Conservation (phyloP, 2,113 vertebrate species). For the Kryptolebias marmoratus region DNA sequence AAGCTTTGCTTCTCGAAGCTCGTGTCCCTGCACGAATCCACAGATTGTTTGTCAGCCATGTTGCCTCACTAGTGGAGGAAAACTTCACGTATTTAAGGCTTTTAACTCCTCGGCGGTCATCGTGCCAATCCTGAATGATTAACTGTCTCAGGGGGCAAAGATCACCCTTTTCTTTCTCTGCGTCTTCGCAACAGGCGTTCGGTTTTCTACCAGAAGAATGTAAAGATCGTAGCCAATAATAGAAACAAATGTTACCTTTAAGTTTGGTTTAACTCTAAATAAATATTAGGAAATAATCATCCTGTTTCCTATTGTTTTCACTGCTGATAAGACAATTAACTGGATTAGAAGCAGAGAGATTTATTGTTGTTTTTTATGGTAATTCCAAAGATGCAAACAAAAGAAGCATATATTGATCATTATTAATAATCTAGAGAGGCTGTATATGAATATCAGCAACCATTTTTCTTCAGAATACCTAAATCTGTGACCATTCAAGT, state of each 20-base stretch:
- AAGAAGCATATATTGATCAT: background rate
- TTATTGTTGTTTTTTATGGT: background rate
- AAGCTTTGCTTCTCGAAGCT: background rate
- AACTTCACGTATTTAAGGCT: background rate
- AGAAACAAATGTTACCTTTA: constrained; percentile 24
- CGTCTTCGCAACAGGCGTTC: background rate
- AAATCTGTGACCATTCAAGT: background rate
- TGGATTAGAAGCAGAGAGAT: background rate
- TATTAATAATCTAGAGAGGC: background rate
- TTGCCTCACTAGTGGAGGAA: constrained; percentile 7
- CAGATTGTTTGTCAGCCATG: constrained; percentile 25
- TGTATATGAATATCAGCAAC: background rate
- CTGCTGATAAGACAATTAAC: constrained; percentile 18
- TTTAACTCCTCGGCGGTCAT: constrained; percentile 7
- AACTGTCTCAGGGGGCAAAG: constrained; percentile 68
- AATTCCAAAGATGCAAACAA: background rate
- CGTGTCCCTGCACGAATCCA: background rate
- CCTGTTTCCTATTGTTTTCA: constrained; percentile 1
- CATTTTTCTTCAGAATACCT: background rate
- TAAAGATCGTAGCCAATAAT: constrained; percentile 24
- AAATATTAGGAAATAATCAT: constrained; percentile 10
- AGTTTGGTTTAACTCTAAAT: background rate
- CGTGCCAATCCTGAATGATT: constrained; percentile 65
- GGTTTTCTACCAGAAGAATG: background rate
- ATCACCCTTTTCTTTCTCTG: constrained; percentile 35